Conservation (phyloP, 2,797 vertebrate genomes). For the Antrozous pallidus region DNA sequence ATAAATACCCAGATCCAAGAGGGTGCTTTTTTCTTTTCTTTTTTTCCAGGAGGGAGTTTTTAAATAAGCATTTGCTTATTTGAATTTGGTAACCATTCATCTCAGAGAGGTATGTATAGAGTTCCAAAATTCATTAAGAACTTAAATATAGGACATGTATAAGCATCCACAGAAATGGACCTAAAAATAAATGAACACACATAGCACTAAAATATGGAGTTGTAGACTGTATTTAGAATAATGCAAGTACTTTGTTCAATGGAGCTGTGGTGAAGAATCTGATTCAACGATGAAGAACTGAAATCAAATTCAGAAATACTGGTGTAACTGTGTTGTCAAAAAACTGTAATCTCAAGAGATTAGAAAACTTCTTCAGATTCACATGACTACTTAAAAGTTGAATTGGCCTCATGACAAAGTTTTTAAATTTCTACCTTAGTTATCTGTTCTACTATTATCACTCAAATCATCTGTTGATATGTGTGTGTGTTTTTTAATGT, state of each 20-base stretch:
- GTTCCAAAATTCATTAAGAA: neutral
- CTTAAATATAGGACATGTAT: neutral
- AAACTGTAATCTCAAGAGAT: constrained; percentile 18
- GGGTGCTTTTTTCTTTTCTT: neutral
- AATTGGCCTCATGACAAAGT: neutral
- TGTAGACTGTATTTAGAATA: neutral
- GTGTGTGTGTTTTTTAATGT: constrained; percentile 15
- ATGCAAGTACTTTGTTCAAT: neutral
- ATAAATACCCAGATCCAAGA: neutral
- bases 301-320: neutral
- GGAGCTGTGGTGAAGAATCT: no score
- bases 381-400: constrained; percentile 3
- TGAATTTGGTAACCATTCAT: neutral
- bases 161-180: neutral
- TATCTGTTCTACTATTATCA: neutral
- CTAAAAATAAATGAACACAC: neutral
- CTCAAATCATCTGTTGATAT: neutral
- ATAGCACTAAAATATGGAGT: neutral
- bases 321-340: neutral
- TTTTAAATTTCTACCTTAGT: constrained; percentile 11
- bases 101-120: neutral
- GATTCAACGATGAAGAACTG: neutral
- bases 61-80: neutral
- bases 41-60: neutral
- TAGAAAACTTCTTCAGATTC: neutral